Base-by-base conservation (phyloP, 2,888 invertebrate species). In the Melipona bicolor region DNA sequence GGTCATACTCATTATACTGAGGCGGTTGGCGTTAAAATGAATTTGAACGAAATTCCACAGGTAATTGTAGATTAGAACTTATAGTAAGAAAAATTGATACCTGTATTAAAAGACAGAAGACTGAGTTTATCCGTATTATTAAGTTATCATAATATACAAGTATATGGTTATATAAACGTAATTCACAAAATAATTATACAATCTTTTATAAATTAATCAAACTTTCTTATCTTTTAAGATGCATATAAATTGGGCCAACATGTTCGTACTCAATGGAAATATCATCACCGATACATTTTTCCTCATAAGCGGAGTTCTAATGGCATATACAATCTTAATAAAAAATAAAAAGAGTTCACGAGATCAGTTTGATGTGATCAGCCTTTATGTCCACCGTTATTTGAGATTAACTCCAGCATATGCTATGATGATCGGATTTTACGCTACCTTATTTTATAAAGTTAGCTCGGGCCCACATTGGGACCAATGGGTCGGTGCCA, bases 361-460 rank as follows among this genome's bases (percentile, higher is more conserved):
- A n/a, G 75, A 85, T 27, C 84, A 83, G 24, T 81, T 97, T 1
- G 96, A 97, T 92, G 93, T 96, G 68, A 88, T 96, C 24, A 94
- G 96, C 4, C 95, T 97, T n/a, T 95, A 97, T 87, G 90, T 96
- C 43, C 96, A 96, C 85, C 96, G 97, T 86, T 97, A 97, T 91
- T 95, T 97, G 75, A 97, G 97, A 89, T 95, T 97, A 81, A 97
- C 97, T 2, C 97, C 97, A 54, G 96, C 97, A 0, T 97, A 97
- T 89, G 93, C 96, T 43, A 96, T 97, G 2, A 95, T 97, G 27
- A 96, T 98, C 90, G 95, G 96, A 32, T 96, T 97, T 88, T 97
- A 97, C 92, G 96, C 96, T 91, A 97, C 97, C 0, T 96, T 97
- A 95, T 95, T 97, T 62, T 95, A 96, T 15, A 96, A 96, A 91